phyloP scores from a whole-genome alignment of 2,888 invertebrate genomes.

The Eugnorisma glareosa region DNA sequence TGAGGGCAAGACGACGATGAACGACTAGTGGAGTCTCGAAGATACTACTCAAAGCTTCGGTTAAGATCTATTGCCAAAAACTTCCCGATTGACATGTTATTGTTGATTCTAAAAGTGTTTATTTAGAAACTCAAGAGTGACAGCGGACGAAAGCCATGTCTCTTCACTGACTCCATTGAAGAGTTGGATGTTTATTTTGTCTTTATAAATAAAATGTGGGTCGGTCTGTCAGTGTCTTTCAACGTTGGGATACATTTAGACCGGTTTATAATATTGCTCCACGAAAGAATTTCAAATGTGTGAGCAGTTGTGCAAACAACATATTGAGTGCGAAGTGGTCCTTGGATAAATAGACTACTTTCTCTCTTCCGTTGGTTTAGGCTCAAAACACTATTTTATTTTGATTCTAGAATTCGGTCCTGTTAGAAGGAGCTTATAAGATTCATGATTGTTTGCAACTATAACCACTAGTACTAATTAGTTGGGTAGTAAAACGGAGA shows the following conservation, averaged over 20 bases:
- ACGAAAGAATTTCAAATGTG: slow-evolving; percentile 43
- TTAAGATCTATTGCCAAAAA: not conserved
- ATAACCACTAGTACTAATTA: not conserved
- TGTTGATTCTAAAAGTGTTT: slow-evolving; percentile 7
- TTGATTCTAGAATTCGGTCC: slow-evolving; percentile 25
- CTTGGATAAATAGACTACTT: slow-evolving; percentile 18
- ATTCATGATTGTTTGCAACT: not conserved
- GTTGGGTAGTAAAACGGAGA: not conserved
- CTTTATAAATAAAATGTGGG: slow-evolving; percentile 54
- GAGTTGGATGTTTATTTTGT: slow-evolving; percentile 32
- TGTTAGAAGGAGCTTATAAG: not conserved
- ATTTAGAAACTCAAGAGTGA: not conserved
- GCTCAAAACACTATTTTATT: not conserved
- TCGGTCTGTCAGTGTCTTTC: slow-evolving; percentile 54
- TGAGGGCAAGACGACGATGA: not conserved
- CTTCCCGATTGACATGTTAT: slow-evolving; percentile 3
- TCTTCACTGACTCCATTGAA: slow-evolving; percentile 11
- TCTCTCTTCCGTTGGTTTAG: slow-evolving; percentile 1
- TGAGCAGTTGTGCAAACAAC: slow-evolving; percentile 49
- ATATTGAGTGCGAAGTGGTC: slow-evolving; percentile 5
- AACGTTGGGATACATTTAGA: slow-evolving; percentile 53
- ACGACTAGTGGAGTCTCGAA: not conserved
- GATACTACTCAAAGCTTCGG: not conserved
- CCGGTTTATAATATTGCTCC: slow-evolving; percentile 53
- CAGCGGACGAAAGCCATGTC: slow-evolving; percentile 16